Evolutionary conservation across 1,140 invertebrate genomes (phyloP).

Genomic region (Teleogryllus occipitalis): DNA sequence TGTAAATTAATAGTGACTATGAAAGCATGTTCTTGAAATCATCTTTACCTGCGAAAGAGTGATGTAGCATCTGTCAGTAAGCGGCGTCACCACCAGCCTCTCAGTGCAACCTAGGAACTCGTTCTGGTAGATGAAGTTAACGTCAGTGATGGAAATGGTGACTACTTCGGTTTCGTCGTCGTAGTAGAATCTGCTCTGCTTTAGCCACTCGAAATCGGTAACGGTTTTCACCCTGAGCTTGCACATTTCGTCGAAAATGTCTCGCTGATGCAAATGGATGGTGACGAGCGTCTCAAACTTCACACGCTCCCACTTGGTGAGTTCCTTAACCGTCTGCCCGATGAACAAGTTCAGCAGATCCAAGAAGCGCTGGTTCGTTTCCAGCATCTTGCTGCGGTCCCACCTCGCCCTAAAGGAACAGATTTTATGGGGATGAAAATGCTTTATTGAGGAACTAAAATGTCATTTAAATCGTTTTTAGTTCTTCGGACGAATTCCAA

Average conservation of each 20-base stretch:
- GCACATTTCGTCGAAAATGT: conserved; percentile 59
- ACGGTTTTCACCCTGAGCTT: conserved; percentile 54
- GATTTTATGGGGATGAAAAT: no score
- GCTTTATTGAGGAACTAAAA: no score
- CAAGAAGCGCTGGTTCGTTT: conserved; percentile 73
- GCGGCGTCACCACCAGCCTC: conserved; percentile 73
- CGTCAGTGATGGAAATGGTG: conserved; percentile 61
- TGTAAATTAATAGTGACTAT: conserved; percentile 72
- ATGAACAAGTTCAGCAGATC: conserved; percentile 76
- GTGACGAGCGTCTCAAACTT: conserved; percentile 90
- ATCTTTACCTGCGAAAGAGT: no score
- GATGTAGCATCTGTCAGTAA: conserved; percentile 67
- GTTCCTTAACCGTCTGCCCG: conserved; percentile 77
- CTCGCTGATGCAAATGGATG: conserved; percentile 88
- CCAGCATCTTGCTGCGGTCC: conserved; percentile 69
- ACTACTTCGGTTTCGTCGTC: conserved; percentile 67
- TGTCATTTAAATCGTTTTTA: no score
- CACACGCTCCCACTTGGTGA: conserved; percentile 68
- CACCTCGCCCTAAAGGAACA: conserved; percentile 31
- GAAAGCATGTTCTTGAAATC: no score
- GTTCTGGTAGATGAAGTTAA: conserved; percentile 67
- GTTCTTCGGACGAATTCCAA: no score
- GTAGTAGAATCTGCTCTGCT: conserved; percentile 86
- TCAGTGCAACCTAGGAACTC: conserved; percentile 87
- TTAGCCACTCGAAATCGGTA: conserved; percentile 81